Percentiles rank a stretch among this genome's conserved stretches.
phyloP scores from a whole-genome alignment of 2,113 vertebrate species.

The Hemicordylus capensis region DNA sequence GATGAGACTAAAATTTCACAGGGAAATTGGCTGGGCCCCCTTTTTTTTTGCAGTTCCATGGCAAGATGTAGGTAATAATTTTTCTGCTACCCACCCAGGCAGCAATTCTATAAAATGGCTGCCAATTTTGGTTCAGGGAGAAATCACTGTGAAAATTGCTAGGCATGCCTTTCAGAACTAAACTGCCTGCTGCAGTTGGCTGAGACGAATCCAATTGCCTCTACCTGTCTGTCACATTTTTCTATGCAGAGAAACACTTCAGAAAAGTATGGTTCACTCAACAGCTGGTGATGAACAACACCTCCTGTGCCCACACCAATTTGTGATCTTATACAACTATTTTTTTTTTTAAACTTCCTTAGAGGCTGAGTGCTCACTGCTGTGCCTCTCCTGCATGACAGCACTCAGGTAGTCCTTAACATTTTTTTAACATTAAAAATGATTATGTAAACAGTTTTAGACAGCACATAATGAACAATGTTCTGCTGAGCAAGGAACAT shows the following conservation, averaged over 20 bases:
- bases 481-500: accelerated
- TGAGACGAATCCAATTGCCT: not conserved
- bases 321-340: not conserved
- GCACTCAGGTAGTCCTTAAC: not conserved
- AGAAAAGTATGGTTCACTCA: not conserved
- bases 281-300: not conserved
- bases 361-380: not conserved
- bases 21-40: constrained; percentile 27
- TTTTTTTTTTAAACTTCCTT: too few species aligned
- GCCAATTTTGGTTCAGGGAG: constrained; percentile 43
- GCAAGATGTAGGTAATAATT: constrained; percentile 55
- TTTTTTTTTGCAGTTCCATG: constrained; percentile 30
- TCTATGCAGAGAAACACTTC: accelerated
- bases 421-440: not conserved
- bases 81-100: not conserved
- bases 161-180: constrained; percentile 25
- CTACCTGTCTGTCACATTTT: not conserved
- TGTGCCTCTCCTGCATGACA: not conserved
- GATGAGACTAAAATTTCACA: constrained; percentile 55
- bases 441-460: constrained; percentile 19
- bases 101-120: constrained; percentile 23
- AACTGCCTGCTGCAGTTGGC: not conserved
- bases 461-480: not conserved
- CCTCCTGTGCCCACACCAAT: not conserved
- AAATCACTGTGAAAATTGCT: constrained; percentile 10